Evolutionary conservation across 1,140 invertebrate genomes (phyloP).

Genomic region (Macrostomum lignano): DNA sequence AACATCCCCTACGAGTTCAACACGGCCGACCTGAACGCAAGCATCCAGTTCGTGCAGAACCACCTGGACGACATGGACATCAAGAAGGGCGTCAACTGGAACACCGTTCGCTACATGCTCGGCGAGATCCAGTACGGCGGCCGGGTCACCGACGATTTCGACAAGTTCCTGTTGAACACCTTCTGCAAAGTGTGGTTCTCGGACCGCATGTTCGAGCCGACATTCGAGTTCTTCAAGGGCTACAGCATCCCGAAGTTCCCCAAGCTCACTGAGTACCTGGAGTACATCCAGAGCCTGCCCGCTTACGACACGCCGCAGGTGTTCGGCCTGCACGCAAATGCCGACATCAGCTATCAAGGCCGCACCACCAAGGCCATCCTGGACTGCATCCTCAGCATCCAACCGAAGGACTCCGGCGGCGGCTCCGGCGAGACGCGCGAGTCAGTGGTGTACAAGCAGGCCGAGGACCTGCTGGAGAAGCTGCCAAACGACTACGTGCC

Average conservation of each 20-base stretch:
- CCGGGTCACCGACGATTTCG: slow-evolving; percentile 72
- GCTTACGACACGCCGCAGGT: slow-evolving; percentile 63
- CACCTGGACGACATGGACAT: slow-evolving; percentile 75
- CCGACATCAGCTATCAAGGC: slow-evolving; percentile 64
- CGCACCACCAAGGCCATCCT: slow-evolving; percentile 62
- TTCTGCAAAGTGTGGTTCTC: slow-evolving; percentile 32
- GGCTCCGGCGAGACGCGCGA: slow-evolving; percentile 30
- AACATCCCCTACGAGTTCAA: slow-evolving; percentile 93
- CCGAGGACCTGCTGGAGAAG: slow-evolving; percentile 21
- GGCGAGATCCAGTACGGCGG: slow-evolving; percentile 86
- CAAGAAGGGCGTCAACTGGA: slow-evolving; percentile 35
- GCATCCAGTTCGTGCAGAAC: slow-evolving; percentile 79
- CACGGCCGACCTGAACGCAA: slow-evolving; percentile 74
- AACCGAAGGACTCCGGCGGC: slow-evolving; percentile 55
- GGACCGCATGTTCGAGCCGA: slow-evolving; percentile 21
- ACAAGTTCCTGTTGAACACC: slow-evolving; percentile 57
- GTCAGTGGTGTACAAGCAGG: slow-evolving; percentile 15
- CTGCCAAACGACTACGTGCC: slow-evolving; percentile 18
- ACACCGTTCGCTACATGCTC: slow-evolving; percentile 30
- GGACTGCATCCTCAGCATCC: slow-evolving; percentile 67
- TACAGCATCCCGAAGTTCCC: slow-evolving; percentile 7
- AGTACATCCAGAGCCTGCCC: slow-evolving; percentile 46
- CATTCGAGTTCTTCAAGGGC: slow-evolving; percentile 17
- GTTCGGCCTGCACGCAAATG: slow-evolving; percentile 70
- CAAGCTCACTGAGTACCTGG: slow-evolving; percentile 13